Evolutionary conservation across 2,797 vertebrate genomes (phyloP), one percentile per base, ranked within the genome.

Genomic region (Pantherophis alleghaniensis): DNA sequence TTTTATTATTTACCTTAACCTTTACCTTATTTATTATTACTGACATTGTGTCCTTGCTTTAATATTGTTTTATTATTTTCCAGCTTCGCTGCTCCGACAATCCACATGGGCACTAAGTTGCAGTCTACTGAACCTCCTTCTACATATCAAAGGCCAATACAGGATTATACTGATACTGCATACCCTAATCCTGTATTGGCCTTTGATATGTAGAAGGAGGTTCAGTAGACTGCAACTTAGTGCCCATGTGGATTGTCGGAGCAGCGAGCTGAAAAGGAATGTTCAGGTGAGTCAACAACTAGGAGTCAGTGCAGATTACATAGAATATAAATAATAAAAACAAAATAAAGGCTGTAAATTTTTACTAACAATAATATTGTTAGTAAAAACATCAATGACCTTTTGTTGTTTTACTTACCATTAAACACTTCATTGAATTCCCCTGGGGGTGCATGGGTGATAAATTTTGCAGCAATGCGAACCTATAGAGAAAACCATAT

Each of bases 401-500:
- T 26, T 90, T 92, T 51, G 51, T 16, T 91, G 57, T 94, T 32
- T 14, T 57, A 96, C 98, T 98, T 93, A 99, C 99, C 99, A 93
- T 99, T 99, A 96, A 99, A 99, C 86, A 99, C 99, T 97, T 99
- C 99, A 95, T 99, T 99, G 96, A 99, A 99, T 95, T 99, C 99
- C 95, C 99, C 99, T 88, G 99, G 99, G 55, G 99, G 99, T 95
- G 99, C 98, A 94, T 99, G 99, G 95, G 98, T 98, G 96, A 99
- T 98, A 97, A 99, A 99, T 96, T 98, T 99, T 93, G 99, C 98
- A 96, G 99, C 98, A 97, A 99, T 98, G 92, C 98, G 98, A 95
- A 99, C 98, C 99, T 99, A 95, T 60, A 96, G n/a, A 51, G 92
- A 96, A 96, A 96, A 96, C 16, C 94, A 92, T 94, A 95, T 95